Base-by-base conservation (phyloP, 2,888 invertebrate species). In the Toxonevra muliebris region DNA sequence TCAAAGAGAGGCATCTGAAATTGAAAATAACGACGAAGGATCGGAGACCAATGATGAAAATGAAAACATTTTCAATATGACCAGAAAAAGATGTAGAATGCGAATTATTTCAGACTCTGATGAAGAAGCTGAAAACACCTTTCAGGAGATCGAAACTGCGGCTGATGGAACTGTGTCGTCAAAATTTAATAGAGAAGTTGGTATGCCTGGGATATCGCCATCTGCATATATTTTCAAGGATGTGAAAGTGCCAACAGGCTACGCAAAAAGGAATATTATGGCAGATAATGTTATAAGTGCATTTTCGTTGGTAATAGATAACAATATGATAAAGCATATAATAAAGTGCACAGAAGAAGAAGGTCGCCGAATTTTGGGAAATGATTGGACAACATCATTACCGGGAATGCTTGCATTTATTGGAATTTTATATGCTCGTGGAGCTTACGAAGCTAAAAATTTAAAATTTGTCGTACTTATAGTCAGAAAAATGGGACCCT, bases 1-100 rank as follows among this genome's bases (percentile, higher is more conserved):
- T 61, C 66, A 66, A 66, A 66, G 66, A 61, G 61, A 66, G 48
- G 54, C 61, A 66, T 66, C 61, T 61, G 61, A 61, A 40, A 61
- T 61, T 66, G 66, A 54, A 66, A 55, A 43, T 54, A 66, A 61
- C 66, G 66, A 61, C 61, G 66, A 66, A 66, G 61, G 61, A 55
- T 61, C 66, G 53, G 61, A 20, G 43, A 54, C 45, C 66, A 66
- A 61, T 48, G 66, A 66, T 66, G 66, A 61, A 54, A 61, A 54
- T 15, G 43, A 61, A 43, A 54, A 43, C 53, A 55, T 54, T 48
- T 41, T 55, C 64, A 64, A 64, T 64, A 42, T 64, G 54, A 54
- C 55, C 64, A 55, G 64, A 15, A 64, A 64, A 64, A 64, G 55
- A 43, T 42, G 64, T 64, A 64, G 55, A 43, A 19, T 55, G 64